Base-by-base conservation (phyloP, 2,113 vertebrate genomes). In the Sander vitreus region DNA sequence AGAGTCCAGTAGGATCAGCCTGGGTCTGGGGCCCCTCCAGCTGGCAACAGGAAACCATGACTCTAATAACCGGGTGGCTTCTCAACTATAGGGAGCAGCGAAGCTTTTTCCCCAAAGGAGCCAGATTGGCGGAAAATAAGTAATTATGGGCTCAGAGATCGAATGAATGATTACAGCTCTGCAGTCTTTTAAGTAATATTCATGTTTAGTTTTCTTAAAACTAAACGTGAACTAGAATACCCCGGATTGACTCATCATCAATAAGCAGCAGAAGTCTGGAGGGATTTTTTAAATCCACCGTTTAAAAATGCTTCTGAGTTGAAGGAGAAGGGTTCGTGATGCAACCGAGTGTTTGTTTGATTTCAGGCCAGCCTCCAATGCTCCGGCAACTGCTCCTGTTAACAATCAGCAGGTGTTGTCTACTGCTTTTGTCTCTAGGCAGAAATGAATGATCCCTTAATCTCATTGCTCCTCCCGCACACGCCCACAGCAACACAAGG, bases 31-130 rank as follows among this genome's bases (percentile, higher is more conserved):
- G 64, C 86, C 62, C 60, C 87, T 95, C 92, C 94, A 94, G 86
- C 88, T 93, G 93, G 93, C 91, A 86, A 73, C 65, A 87, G 69
- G 78, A 91, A 81, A 60, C 92, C 88, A 72, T 55, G 71, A 85
- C 87, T 93, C 92, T 95, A 95, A 95, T 95, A 94, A 94, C 80
- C 5, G 89, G 92, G 93, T 95, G 75, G 92, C 93, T 90, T 90
- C 81, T 86, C 89, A 93, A 94, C 87, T 92, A 85, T 92, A 93
- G 91, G 88, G 90, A 94, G 66, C 78, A 87, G 87, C 68, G 25
- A 62, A 69, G 83, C 76, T 84, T 92, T 91, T 92, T 81, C 74
- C 82, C 86, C 36, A 84, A 91, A 89, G 89, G 85, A 93, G 93
- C 87, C 88, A 84, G 90, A 92, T 91, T 91, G 84, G 91, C 65